These are phyloP conservation scores for Spongia lamella DNA, from an alignment of 37 sponge, comb jelly and placozoan genomes.

Conservation along the genomic window DNA sequence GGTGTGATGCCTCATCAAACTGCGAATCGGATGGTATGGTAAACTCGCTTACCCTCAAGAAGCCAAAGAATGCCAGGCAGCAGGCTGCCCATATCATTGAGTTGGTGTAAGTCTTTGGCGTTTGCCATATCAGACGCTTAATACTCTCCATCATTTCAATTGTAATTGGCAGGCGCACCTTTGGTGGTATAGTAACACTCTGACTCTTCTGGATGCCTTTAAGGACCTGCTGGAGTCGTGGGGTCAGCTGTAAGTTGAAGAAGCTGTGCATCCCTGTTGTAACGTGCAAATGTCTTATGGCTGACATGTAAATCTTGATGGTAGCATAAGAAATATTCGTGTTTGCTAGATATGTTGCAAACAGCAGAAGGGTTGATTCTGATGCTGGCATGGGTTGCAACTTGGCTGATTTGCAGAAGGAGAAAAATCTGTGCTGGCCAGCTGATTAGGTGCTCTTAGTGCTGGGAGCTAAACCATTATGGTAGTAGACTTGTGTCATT, in stretches of 20 bases:
- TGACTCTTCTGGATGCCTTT: background rate
- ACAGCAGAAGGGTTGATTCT: conserved; percentile 2
- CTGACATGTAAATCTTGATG: conserved; percentile 36
- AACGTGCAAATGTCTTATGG: conserved; percentile 1
- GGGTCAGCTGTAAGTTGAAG: no score
- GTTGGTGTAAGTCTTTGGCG: background rate
- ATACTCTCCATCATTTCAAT: background rate
- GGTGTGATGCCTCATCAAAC: background rate
- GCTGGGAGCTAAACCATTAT: no score
- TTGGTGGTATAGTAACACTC: background rate
- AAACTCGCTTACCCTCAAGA: conserved; percentile 25
- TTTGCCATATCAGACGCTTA: no score
- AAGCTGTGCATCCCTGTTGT: no score
- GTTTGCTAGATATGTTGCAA: conserved; percentile 1
- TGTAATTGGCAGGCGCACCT: background rate
- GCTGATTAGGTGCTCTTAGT: no score
- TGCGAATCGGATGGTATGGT: background rate
- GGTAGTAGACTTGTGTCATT: no score
- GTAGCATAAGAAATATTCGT: background rate
- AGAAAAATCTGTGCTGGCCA: no score
- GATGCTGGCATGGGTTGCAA: background rate
- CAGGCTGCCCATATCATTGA: conserved; percentile 9
- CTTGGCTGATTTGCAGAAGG: no score
- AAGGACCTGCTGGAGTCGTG: no score
- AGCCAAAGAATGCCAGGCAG: conserved; percentile 26